Conservation (phyloP, 2,888 invertebrate species). For the Sinotaia quadrata region DNA sequence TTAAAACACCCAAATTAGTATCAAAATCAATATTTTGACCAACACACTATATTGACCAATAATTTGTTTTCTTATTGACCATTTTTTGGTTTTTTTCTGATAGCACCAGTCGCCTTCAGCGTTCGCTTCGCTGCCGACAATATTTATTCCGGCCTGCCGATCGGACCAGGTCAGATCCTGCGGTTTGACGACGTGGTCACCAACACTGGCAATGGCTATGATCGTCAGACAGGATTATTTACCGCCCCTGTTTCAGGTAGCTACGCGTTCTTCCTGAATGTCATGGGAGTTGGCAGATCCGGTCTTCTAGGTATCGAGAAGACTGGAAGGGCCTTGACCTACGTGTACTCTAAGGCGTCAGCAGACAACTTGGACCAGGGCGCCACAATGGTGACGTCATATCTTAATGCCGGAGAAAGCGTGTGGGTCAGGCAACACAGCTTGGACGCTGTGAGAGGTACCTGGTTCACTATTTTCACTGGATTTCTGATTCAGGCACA, state of each 20-base stretch:
- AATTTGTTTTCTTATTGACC: too few relatives aligned
- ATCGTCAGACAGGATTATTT: conserved; percentile 6
- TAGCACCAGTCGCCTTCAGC: not conserved
- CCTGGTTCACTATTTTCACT: not conserved
- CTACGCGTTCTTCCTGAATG: conserved; percentile 1
- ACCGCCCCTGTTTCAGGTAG: not conserved
- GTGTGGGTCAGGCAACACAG: not conserved
- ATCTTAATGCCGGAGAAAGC: not conserved
- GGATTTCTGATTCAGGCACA: not conserved
- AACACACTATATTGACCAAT: too few relatives aligned
- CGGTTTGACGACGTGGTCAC: not conserved
- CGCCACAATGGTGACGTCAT: not conserved
- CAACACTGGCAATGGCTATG: conserved; percentile 1
- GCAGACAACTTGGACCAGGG: not conserved
- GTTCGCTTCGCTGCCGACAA: not conserved
- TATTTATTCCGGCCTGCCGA: not conserved
- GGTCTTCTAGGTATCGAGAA: not conserved
- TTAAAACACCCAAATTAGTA: too few relatives aligned
- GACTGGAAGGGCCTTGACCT: not conserved
- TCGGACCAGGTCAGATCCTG: not conserved
- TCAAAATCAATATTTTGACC: too few relatives aligned
- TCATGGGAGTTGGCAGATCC: not conserved
- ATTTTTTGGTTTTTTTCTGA: too few relatives aligned
- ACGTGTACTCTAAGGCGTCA: not conserved
- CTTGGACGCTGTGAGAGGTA: not conserved